phyloP scores from a whole-genome alignment of 2,888 invertebrate species.

The Melitaea athalia region DNA sequence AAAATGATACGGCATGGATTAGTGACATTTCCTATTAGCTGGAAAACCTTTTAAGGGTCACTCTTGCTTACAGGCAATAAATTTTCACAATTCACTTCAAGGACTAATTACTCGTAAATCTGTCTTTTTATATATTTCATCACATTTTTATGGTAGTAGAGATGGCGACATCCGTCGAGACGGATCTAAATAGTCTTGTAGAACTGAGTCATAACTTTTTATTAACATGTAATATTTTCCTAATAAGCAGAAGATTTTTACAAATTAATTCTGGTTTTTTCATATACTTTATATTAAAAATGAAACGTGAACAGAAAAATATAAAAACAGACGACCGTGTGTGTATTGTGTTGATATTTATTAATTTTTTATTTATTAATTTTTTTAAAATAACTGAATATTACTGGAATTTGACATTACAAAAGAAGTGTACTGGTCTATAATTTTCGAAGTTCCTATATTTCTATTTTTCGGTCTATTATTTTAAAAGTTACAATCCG shows the following conservation, averaged over 20 bases:
- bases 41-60: background rate
- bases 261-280: background rate
- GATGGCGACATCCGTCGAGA: slow-evolving; percentile 1
- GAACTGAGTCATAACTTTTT: background rate
- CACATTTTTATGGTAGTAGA: slow-evolving; percentile 1
- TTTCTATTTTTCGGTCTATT: too few species aligned
- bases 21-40: background rate
- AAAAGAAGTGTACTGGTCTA: too few species aligned
- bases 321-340: too few species aligned
- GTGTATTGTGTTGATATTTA: too few species aligned
- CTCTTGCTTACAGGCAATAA: slow-evolving; percentile 8
- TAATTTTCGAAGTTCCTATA: too few species aligned
- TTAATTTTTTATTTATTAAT: too few species aligned
- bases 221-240: background rate
- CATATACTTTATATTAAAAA: too few species aligned
- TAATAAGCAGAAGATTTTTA: background rate
- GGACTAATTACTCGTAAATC: slow-evolving; percentile 8
- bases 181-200: background rate
- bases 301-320: too few species aligned
- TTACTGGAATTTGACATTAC: too few species aligned
- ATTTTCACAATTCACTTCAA: slow-evolving; percentile 13
- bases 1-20: background rate
- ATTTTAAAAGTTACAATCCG: too few species aligned
- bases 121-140: slow-evolving; percentile 1
- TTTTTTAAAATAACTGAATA: too few species aligned